A percentile compares a stretch with the other conserved stretches of the same genome.
phyloP scores from a whole-genome alignment of 2,113 vertebrate genomes.

The Corythaeola cristata region DNA sequence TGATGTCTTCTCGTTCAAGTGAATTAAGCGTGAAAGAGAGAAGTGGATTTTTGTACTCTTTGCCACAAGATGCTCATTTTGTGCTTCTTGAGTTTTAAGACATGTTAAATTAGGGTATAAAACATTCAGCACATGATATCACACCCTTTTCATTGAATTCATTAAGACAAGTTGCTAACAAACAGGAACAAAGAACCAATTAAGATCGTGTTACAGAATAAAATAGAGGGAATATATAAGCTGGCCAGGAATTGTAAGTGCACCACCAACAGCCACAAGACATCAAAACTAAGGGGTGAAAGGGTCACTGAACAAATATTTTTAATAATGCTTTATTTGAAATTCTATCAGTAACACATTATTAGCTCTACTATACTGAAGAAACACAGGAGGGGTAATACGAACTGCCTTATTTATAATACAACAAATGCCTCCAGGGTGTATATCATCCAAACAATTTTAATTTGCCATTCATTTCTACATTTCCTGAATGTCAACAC shows the following conservation, averaged over 20 bases:
- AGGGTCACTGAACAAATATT: constrained; percentile 69
- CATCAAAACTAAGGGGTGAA: constrained; percentile 32
- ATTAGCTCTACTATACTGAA: constrained; percentile 54
- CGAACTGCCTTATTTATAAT: constrained; percentile 61
- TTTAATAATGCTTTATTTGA: constrained; percentile 72
- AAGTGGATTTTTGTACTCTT: not conserved
- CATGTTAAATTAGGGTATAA: not conserved
- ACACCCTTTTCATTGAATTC: not conserved
- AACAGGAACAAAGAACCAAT: constrained; percentile 3
- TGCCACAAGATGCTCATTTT: not conserved
- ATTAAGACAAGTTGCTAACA: not conserved
- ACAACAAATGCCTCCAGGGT: constrained; percentile 40
- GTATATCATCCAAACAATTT: constrained; percentile 5
- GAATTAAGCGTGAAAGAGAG: not conserved
- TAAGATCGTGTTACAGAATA: not conserved
- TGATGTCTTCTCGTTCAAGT: not conserved
- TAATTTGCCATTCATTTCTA: not conserved
- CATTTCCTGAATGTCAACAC: constrained; percentile 46
- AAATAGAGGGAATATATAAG: not conserved
- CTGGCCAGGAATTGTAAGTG: not conserved
- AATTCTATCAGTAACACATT: constrained; percentile 73
- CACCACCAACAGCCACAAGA: constrained; percentile 14
- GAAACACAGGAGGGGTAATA: constrained; percentile 42
- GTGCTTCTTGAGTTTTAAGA: not conserved
- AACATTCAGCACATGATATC: constrained; percentile 22